A percentile compares a stretch with the other conserved stretches of the same genome.
These are phyloP conservation scores for Clostera curtula DNA, from an alignment of 2,888 invertebrate species.

Conservation along the genomic window DNA sequence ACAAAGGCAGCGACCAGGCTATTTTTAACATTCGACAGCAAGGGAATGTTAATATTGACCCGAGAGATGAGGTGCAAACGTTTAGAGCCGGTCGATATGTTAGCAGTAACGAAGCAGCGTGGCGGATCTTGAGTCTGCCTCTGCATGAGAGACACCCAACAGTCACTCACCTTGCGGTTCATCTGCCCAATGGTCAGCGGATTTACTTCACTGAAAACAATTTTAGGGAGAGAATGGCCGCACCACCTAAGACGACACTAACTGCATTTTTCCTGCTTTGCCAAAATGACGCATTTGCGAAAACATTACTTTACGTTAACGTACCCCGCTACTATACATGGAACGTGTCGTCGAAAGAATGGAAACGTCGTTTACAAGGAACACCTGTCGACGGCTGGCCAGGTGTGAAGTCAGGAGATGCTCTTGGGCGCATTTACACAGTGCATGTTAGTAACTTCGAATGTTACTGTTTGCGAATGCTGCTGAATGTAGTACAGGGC, in stretches of 20 bases:
- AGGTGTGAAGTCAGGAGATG: constrained; percentile 15
- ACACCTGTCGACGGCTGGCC: constrained; percentile 14
- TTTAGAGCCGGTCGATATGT: not conserved
- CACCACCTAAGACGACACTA: constrained; percentile 26
- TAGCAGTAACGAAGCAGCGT: constrained; percentile 15
- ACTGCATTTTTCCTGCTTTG: constrained; percentile 34
- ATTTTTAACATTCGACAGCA: not conserved
- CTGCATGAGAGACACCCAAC: constrained; percentile 21
- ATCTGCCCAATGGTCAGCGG: constrained; percentile 23
- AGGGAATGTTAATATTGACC: not conserved
- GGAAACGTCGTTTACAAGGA: constrained; percentile 21
- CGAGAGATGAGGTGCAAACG: not conserved
- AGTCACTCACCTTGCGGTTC: constrained; percentile 21
- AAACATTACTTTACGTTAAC: constrained; percentile 35
- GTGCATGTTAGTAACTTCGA: constrained; percentile 19
- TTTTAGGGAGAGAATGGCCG: constrained; percentile 16
- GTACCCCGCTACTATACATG: no score
- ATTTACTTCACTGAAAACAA: constrained; percentile 32
- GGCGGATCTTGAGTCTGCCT: constrained; percentile 15
- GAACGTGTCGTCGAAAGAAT: constrained; percentile 9
- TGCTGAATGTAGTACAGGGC: constrained; percentile 13
- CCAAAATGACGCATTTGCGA: constrained; percentile 30
- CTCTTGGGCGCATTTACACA: constrained; percentile 21
- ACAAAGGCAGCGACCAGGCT: not conserved
- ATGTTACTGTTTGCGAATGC: constrained; percentile 21